Evolutionary conservation across 2,797 vertebrate species (phyloP), one percentile per base, ranked within the genome.

Genomic region (Dendrocincla fuliginosa): DNA sequence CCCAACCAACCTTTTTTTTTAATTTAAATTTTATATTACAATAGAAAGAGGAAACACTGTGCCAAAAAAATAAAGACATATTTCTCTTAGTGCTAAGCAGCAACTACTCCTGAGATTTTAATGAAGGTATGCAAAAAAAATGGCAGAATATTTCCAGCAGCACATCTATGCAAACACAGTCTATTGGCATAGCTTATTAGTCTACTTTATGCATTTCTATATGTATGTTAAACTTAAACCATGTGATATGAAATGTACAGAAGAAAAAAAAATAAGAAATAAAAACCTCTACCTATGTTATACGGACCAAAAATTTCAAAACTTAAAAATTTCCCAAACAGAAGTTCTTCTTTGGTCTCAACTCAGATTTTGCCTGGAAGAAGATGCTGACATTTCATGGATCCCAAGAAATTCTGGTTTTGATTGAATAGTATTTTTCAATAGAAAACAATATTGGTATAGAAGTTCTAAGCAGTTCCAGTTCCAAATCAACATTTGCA

Each of bases 101-200:
- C 35, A 75, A 9, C 79, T 55, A 41, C 61, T 95, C 69, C 42
- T 87, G 93, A 75, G 82, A 84, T 91, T 96, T 93, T 91, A 91
- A 89, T 84, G 77, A 93, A 84, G 41, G 39, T 37, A 91, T 84
- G 73, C n/a, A 78, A 90, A 87, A 89, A 75, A 57, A 87, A 88
- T 50, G 57, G 65, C 73, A 94, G 67, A 89, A 52, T 37, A 64
- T 87, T 96, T 95, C 78, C 87, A 91, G 85, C 37, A 75, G 47
- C 59, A 91, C 67, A 86, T 90, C 73, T 95, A 70, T 91, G 74
- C 50, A 69, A 94, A 57, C 13, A 47, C 53, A 14, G 47, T 63
- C 57, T 84, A 49, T 46, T 91, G 80, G 77, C 50, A 65, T 27
- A 76, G 56, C 10, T 46, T 77, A 74, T 78, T 71, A 42, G 44